These are phyloP conservation scores for Hylaea fasciaria DNA, from an alignment of 2,888 invertebrate genomes.

Conservation along the genomic window DNA sequence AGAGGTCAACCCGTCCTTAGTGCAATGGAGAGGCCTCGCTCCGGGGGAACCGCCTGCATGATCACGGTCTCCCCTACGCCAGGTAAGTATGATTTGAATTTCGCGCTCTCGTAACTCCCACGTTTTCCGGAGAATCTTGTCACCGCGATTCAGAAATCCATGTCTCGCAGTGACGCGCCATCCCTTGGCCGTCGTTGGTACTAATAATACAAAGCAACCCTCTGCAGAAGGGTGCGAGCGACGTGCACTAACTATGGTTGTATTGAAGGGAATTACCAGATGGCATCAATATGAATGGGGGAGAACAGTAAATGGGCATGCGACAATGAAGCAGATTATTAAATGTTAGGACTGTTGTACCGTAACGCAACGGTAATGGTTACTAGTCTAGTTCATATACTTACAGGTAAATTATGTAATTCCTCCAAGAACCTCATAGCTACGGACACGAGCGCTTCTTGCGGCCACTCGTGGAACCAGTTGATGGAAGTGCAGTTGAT, in stretches of 20 bases:
- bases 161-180: neutral
- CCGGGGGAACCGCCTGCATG: slow-evolving; percentile 31
- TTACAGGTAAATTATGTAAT: slow-evolving; percentile 91
- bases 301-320: too few species aligned
- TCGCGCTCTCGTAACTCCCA: neutral
- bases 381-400: slow-evolving; percentile 42
- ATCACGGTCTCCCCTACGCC: slow-evolving; percentile 32
- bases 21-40: slow-evolving; percentile 29
- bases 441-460: slow-evolving; percentile 97
- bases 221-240: too few species aligned
- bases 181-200: neutral
- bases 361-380: too few species aligned
- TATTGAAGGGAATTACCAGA: too few species aligned
- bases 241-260: too few species aligned
- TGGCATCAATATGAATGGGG: too few species aligned
- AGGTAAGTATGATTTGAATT: slow-evolving; percentile 22
- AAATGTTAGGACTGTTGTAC: too few species aligned
- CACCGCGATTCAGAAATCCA: slow-evolving; percentile 13
- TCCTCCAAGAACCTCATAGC: slow-evolving; percentile 94
- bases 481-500: slow-evolving; percentile 98
- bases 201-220: neutral
- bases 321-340: too few species aligned
- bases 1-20: slow-evolving; percentile 32
- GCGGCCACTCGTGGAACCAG: slow-evolving; percentile 99
- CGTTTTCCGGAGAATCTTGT: slow-evolving; percentile 3